Conservation (phyloP, 2,113 vertebrate genomes). For the Brachirus orientalis region DNA sequence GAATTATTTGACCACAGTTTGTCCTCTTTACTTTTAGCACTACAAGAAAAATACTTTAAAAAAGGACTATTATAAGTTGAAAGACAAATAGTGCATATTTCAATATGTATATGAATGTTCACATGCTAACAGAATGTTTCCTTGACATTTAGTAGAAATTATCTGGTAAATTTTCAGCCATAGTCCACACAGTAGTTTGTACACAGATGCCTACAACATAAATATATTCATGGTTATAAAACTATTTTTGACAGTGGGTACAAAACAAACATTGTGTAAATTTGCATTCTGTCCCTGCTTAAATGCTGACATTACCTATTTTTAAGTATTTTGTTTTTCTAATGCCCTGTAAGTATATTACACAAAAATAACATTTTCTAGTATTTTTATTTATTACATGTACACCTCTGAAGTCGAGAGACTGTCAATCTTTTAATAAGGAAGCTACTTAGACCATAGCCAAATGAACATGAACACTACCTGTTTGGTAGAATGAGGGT, state of each 20-base stretch:
- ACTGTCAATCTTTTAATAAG: slow-evolving; percentile 49
- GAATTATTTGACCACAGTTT: slow-evolving; percentile 23
- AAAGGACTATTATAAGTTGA: background rate
- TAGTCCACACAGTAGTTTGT: slow-evolving; percentile 4
- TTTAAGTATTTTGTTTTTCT: slow-evolving; percentile 6
- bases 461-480: slow-evolving; percentile 59
- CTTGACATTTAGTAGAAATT: background rate
- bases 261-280: slow-evolving; percentile 17
- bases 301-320: slow-evolving; percentile 15
- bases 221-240: slow-evolving; percentile 29
- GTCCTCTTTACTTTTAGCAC: background rate
- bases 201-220: slow-evolving; percentile 39
- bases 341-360: background rate
- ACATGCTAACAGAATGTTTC: slow-evolving; percentile 46
- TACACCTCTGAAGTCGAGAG: slow-evolving; percentile 24
- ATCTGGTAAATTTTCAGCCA: slow-evolving; percentile 21
- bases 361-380: slow-evolving; percentile 35
- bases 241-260: slow-evolving; percentile 34
- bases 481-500: slow-evolving; percentile 51
- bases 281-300: slow-evolving; percentile 22
- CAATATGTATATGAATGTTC: slow-evolving; percentile 33
- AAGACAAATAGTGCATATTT: slow-evolving; percentile 25
- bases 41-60: slow-evolving; percentile 7
- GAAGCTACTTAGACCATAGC: slow-evolving; percentile 39
- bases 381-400: slow-evolving; percentile 53